These are phyloP conservation scores for Caenorhabditis drosophilae DNA, from an alignment of 2,888 invertebrate species.

Conservation along the genomic window DNA sequence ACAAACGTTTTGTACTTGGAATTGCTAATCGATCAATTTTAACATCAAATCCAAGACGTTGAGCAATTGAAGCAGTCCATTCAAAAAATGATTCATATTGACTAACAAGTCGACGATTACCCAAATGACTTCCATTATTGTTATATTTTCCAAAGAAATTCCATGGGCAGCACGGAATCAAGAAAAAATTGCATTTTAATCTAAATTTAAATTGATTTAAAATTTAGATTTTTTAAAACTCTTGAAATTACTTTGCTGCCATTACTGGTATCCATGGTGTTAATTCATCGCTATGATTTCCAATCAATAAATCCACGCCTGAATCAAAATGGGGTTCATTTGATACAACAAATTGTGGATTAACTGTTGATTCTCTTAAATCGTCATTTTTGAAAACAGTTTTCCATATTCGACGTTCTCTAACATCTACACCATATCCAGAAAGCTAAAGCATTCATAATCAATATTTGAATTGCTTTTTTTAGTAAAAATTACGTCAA, in stretches of 20 bases:
- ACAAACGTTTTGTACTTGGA: slow-evolving; percentile 87
- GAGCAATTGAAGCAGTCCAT: slow-evolving; percentile 70
- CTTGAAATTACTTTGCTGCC: slow-evolving; percentile 76
- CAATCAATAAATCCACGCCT: slow-evolving; percentile 77
- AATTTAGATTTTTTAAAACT: not conserved
- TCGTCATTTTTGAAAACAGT: slow-evolving; percentile 20
- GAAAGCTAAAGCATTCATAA: too few relatives aligned
- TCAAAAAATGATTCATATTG: slow-evolving; percentile 38
- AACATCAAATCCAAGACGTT: slow-evolving; percentile 78
- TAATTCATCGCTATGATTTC: slow-evolving; percentile 98
- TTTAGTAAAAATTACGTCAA: too few relatives aligned
- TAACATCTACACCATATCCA: slow-evolving; percentile 54
- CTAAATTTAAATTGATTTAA: slow-evolving; percentile 20
- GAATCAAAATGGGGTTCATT: slow-evolving; percentile 40
- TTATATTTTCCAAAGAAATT: slow-evolving; percentile 87
- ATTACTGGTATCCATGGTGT: slow-evolving; percentile 97
- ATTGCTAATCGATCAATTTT: slow-evolving; percentile 85
- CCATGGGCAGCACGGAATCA: slow-evolving; percentile 92
- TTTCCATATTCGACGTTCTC: slow-evolving; percentile 80
- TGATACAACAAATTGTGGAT: slow-evolving; percentile 39
- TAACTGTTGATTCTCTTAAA: slow-evolving; percentile 40
- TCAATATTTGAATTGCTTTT: too few relatives aligned
- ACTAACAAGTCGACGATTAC: slow-evolving; percentile 16
- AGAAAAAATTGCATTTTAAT: slow-evolving; percentile 77
- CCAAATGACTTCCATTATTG: slow-evolving; percentile 23